Evolutionary conservation across 2,888 invertebrate genomes (phyloP), one percentile per base, ranked within the genome.

Genomic region (Chymomyza amoena): DNA sequence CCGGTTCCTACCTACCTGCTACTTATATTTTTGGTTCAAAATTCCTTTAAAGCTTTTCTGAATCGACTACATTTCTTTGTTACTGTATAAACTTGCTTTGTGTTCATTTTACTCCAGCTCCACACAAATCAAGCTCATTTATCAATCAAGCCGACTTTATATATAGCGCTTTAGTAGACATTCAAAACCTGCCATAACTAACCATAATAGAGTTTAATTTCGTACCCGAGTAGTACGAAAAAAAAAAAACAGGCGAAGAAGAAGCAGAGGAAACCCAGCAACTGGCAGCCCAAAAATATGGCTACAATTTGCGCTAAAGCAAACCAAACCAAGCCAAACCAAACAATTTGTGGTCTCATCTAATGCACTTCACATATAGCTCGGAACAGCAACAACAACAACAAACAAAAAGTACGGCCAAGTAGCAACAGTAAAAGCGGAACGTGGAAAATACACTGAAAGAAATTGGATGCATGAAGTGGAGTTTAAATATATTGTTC

Each of bases 331-430:
- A 73, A 72, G 69, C 72, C 76, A 82, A 80, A 87, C 71, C 82
- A 82, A 83, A 84, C 85, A 87, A 85, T 87, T 87, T 83, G 83
- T 80, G 83, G 83, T 73, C 66, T 75, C 83, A 75, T 87, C 87
- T 83, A 87, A 87, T 87, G 85, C 83, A 87, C 83, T 87, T 60
- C 83, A 76, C 85, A 87, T 80, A 80, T 75, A 74, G 39, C 65
- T 57, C 60, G 32, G 32, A 32, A 32, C 54, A 54, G 4, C 39
- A 45, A 45, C 50, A 67, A 45, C 50, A 39, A 25, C 32, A 36
- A 28, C n/a, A 69, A 45, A 45, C 39, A 45, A 13, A 45, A 16
- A 54, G 54, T 16, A 54, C 18, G 54, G 54, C 51, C 51, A 15
- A 51, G 51, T 16, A 51, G 16, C 18, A 18, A n/a, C 18, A 54